Conservation (phyloP, 2,888 invertebrate species). For the Euzophera pinguis region DNA sequence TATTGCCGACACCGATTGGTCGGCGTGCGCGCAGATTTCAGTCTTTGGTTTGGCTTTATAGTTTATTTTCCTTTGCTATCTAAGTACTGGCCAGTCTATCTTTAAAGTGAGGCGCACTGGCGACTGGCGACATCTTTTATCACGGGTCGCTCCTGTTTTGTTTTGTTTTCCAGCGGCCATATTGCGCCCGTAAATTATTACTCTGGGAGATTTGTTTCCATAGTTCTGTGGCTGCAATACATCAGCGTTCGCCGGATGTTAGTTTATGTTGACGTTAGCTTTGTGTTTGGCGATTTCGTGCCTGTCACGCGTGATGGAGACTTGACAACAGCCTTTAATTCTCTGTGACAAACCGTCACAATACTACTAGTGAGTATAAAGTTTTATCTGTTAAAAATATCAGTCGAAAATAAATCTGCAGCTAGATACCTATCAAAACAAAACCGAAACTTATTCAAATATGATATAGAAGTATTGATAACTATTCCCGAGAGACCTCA, state of each 20-base stretch:
- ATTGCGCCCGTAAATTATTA: conserved; percentile 75
- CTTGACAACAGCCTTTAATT: conserved; percentile 43
- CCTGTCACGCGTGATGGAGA: conserved; percentile 48
- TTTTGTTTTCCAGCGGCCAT: conserved; percentile 66
- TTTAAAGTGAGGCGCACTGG: conserved; percentile 60
- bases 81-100: conserved; percentile 54
- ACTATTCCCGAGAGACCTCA: conserved; percentile 58
- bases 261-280: conserved; percentile 71
- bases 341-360: conserved; percentile 25
- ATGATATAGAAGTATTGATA: conserved; percentile 71
- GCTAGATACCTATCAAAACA: too few species aligned
- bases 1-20: conserved; percentile 56
- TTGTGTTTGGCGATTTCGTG: conserved; percentile 64
- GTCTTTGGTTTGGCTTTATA: conserved; percentile 13
- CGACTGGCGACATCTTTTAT: conserved; percentile 71
- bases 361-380: not conserved
- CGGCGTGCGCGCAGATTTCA: conserved; percentile 26
- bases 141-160: conserved; percentile 63
- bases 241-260: conserved; percentile 73
- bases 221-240: conserved; percentile 73
- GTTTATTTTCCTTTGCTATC: conserved; percentile 52
- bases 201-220: conserved; percentile 75
- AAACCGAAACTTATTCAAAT: conserved; percentile 43
- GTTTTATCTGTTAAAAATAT: too few species aligned
- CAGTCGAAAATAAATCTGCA: too few species aligned